These are phyloP conservation scores for Channa argus DNA, from an alignment of 2,113 vertebrate species.

Conservation along the genomic window DNA sequence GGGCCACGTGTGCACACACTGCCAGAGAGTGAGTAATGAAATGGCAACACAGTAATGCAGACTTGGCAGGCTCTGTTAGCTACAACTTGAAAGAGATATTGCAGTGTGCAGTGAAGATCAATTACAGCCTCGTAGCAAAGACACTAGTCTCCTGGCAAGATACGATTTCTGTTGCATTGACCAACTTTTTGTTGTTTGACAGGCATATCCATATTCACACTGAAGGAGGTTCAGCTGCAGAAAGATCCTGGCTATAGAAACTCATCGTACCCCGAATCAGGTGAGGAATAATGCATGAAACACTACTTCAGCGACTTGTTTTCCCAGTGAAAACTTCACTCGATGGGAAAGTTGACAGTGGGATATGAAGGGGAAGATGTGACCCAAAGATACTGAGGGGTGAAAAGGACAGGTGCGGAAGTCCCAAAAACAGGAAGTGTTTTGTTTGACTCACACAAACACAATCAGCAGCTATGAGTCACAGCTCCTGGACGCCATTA, in stretches of 20 bases:
- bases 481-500: too few relatives aligned
- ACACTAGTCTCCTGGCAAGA: slow-evolving; percentile 38
- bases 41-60: slow-evolving; percentile 54
- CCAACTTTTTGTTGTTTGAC: slow-evolving; percentile 58
- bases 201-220: slow-evolving; percentile 95
- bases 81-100: slow-evolving; percentile 45
- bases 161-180: slow-evolving; percentile 45
- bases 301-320: neutral
- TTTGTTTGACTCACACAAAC: too few relatives aligned
- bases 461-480: too few relatives aligned
- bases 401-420: too few relatives aligned
- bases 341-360: too few relatives aligned
- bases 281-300: slow-evolving; percentile 72
- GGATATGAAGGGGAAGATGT: neutral
- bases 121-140: slow-evolving; percentile 48
- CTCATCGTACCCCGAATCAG: slow-evolving; percentile 93
- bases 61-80: slow-evolving; percentile 49
- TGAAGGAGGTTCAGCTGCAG: slow-evolving; percentile 96
- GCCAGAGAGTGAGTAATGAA: slow-evolving; percentile 92
- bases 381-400: too few relatives aligned
- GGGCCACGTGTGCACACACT: slow-evolving; percentile 90
- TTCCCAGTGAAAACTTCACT: too few relatives aligned
- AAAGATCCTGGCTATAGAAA: slow-evolving; percentile 96
- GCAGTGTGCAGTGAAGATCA: slow-evolving; percentile 47
- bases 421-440: too few relatives aligned